Evolutionary conservation across 1,140 invertebrate species (phyloP).

Genomic region (Procambarus virginalis): DNA sequence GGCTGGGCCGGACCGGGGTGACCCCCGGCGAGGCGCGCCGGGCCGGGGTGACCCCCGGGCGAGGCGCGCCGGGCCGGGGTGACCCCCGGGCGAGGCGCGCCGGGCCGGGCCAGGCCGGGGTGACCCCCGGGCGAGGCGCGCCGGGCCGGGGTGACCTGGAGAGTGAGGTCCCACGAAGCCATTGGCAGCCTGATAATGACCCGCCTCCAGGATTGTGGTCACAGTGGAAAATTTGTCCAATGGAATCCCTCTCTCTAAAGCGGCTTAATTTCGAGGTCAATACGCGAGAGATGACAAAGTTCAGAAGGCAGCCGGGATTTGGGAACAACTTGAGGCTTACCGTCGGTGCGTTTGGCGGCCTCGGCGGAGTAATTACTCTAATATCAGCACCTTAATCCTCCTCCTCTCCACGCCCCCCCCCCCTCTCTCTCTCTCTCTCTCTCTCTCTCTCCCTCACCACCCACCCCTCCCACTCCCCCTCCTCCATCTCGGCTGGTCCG

Average conservation of each 20-base stretch:
- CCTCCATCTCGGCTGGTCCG: too few relatives aligned
- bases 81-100: too few relatives aligned
- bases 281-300: not conserved
- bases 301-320: constrained; percentile 20
- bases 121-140: too few relatives aligned
- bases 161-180: not conserved
- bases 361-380: constrained; percentile 30
- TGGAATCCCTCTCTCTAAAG: constrained; percentile 5
- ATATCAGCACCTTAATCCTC: constrained; percentile 25
- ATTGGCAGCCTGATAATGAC: not conserved
- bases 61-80: too few relatives aligned
- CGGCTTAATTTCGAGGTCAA: constrained; percentile 27
- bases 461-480: too few relatives aligned
- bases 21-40: too few relatives aligned
- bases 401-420: not conserved
- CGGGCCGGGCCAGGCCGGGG: too few relatives aligned
- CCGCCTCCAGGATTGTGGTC: not conserved
- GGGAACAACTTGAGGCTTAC: constrained; percentile 17
- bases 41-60: too few relatives aligned
- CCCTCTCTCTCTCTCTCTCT: not conserved
- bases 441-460: too few relatives aligned
- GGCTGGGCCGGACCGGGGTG: too few relatives aligned
- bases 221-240: constrained; percentile 33
- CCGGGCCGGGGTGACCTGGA: not conserved
- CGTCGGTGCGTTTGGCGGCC: constrained; percentile 22